Base-by-base conservation (phyloP, 2,113 vertebrate genomes). In the Toxostoma redivivum region DNA sequence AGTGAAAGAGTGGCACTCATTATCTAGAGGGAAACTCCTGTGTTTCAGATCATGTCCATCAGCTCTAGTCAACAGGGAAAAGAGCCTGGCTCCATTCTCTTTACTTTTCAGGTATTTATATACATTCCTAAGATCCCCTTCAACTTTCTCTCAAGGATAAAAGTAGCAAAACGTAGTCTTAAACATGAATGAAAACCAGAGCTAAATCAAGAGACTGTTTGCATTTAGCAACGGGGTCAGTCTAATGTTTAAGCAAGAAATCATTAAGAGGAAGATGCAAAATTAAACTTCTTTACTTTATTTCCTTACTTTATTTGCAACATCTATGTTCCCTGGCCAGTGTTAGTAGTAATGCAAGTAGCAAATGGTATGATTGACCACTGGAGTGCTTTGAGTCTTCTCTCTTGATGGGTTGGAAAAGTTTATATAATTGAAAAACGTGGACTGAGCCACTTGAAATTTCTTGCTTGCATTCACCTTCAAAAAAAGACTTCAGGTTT, bases 1-100 rank as follows among this genome's bases (percentile, higher is more conserved):
- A 2, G 31, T 15, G 2, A 19, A 76, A 64, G 24, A 47, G 23
- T 2, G 1, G 5, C 56, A 8, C 44, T 21, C 3, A 11, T 2
- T 21, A 20, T 8, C 65, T 12, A 44, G n/a, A 62, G 7, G 11
- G 10, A 71, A 50, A 2, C 10, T 64, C 23, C 76, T 18, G 11
- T 37, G 15, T 33, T 82, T 74, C 48, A 42, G 38, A 45, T 50
- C 24, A 1, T 38, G 22, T 30, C 37, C 12, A 9, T 0, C 18
- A 42, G 14, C 80, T 71, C 23, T 50, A 27, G 33, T 9, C 35
- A 90, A 10, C 80, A 56, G 30, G 33, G 27, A 51, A 37, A 38
- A 72, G 7, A 71, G 18, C 6, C 14, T 38, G 4, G 3, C 33
- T 80, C 20, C 11, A 3, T 24, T 42, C 17, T 53, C 58, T 61